Base-by-base conservation (phyloP, 2,797 vertebrate genomes). In the Spondyliosoma cantharus region DNA sequence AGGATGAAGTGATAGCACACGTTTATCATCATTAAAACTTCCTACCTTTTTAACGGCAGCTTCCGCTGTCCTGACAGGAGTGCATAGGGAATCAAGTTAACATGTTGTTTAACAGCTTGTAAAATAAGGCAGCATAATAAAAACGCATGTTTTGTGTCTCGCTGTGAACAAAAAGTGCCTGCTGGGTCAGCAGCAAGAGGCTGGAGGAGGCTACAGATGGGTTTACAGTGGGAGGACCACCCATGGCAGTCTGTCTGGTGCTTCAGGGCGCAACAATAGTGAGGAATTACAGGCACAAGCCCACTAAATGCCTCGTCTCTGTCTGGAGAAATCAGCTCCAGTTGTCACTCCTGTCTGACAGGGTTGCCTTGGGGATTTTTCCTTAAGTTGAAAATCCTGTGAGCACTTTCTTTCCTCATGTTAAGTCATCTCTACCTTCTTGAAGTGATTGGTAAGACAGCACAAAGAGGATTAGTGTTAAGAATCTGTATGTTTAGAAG, bases 31-130 rank as follows among this genome's bases (percentile, higher is more conserved):
- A 29, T 80, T 80, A 83, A 79, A 82, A 57, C 80, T 3, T 90
- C 94, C 91, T 94, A 93, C 93, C 93, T 94, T 82, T 82, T 81
- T 50, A 73, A 52, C 12, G 43, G 12, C 71, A 57, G 78, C 90
- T 87, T 87, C 89, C 74, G 81, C 73, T 68, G 84, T 91, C 92
- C 93, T 53, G 67, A 83, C 70, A 50, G 85, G 69, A 83, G 87
- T 5, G 90, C 91, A 91, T 81, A 80, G 78, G 83, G 82, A 72
- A 83, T 77, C 86, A 86, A 92, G 85, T 91, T 90, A 90, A 92
- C 82, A 91, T 74, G 71, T 84, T 77, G 86, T 92, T 91, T 84
- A 92, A 89, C 74, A 87, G 74, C 72, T 88, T 75, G 83, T 90
- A 64, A 87, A 92, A 78, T 53, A 69, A 64, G 62, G 70, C 75